These are phyloP conservation scores for Actinemys pallida DNA, from an alignment of 2,113 vertebrate genomes.

Conservation along the genomic window DNA sequence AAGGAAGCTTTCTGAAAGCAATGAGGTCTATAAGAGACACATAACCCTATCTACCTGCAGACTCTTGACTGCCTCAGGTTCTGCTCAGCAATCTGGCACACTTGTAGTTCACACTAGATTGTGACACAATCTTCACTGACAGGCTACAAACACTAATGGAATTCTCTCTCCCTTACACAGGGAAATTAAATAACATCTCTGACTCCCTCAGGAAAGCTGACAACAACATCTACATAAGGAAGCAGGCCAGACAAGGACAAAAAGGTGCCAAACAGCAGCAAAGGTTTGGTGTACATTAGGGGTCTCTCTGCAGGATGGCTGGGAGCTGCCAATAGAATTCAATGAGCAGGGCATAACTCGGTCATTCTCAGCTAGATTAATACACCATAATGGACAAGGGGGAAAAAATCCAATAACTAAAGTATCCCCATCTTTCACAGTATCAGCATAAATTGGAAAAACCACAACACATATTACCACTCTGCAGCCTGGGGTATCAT, in stretches of 20 bases:
- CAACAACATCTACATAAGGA: conserved; percentile 35
- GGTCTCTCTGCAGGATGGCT: background rate
- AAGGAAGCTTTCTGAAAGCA: background rate
- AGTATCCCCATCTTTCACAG: background rate
- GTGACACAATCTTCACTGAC: conserved; percentile 54
- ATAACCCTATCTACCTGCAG: background rate
- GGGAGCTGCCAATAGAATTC: conserved; percentile 34
- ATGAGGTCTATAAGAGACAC: conserved; percentile 16
- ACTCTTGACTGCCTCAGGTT: conserved; percentile 30
- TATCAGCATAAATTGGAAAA: conserved; percentile 16
- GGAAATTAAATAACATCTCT: conserved; percentile 57
- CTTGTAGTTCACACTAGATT: conserved; percentile 35
- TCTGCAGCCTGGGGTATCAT: background rate
- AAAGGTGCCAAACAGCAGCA: conserved; percentile 23
- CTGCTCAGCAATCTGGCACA: conserved; percentile 45
- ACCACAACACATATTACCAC: background rate
- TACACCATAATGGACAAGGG: background rate
- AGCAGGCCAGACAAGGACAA: conserved; percentile 34
- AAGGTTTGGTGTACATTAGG: conserved; percentile 27
- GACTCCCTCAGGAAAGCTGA: conserved; percentile 39
- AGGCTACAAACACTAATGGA: conserved; percentile 14
- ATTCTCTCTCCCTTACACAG: conserved; percentile 50
- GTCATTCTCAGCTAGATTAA: conserved; percentile 37
- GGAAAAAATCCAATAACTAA: conserved; percentile 12
- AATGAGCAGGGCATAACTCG: conserved; percentile 1